Conservation (phyloP, 1,140 invertebrate species). For the Drosophila sp. region DNA sequence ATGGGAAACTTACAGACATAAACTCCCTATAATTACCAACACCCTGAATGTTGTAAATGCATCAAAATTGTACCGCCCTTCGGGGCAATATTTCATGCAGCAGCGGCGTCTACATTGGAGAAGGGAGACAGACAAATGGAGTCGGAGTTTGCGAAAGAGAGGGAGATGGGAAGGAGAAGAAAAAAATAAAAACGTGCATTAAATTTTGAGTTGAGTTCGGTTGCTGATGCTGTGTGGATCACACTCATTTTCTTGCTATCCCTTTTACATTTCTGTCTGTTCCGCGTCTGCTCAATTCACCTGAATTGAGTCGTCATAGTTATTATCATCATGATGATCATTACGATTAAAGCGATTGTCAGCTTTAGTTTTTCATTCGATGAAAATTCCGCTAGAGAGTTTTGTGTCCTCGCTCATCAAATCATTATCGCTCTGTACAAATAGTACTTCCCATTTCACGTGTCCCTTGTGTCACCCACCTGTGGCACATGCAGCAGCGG, state of each 20-base stretch:
- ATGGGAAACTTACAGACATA: conserved; percentile 83
- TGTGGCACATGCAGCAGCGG: conserved; percentile 5
- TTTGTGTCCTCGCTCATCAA: conserved; percentile 13
- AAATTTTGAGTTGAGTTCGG: conserved; percentile 52
- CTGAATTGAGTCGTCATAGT: conserved; percentile 64
- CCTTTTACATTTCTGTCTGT: conserved; percentile 8
- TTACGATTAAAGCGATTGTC: conserved; percentile 16
- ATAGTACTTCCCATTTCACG: conserved; percentile 10
- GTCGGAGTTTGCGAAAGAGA: conserved; percentile 4
- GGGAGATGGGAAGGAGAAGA: background rate
- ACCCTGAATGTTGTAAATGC: conserved; percentile 84
- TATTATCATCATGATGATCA: conserved; percentile 35
- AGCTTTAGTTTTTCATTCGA: conserved; percentile 27
- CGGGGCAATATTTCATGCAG: conserved; percentile 67
- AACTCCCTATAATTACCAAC: conserved; percentile 85
- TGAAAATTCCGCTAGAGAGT: conserved; percentile 29
- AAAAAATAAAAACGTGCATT: conserved; percentile 55
- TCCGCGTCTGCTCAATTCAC: conserved; percentile 34
- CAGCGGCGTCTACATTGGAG: conserved; percentile 36
- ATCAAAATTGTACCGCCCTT: conserved; percentile 83
- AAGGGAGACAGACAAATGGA: conserved; percentile 15
- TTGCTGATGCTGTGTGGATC: conserved; percentile 15
- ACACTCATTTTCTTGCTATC: conserved; percentile 20
- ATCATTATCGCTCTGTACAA: conserved; percentile 42
- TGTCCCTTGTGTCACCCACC: background rate